Base-by-base conservation (phyloP, 2,113 vertebrate species). In the Psilopogon haemacephalus region DNA sequence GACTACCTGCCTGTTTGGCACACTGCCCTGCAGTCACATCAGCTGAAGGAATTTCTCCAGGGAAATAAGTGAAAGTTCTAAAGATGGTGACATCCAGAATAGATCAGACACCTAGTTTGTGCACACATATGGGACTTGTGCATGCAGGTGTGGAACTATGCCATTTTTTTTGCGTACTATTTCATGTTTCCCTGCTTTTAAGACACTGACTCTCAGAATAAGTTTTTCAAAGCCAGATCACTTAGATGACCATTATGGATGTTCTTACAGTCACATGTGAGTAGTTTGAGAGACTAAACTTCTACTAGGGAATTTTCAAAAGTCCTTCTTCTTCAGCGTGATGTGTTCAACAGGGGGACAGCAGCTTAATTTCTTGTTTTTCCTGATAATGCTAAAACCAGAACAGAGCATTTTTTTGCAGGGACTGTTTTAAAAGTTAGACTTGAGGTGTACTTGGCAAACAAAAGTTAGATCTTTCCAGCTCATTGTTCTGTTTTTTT, bases 341-440 rank as follows among this genome's bases (percentile, higher is more conserved):
- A 20, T 84, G 23, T 50, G 65, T 42, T 87, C 64, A 88, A 6
- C 32, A 59, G 72, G 44, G 37, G 7, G 14, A 76, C 12, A 74
- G 32, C 54, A 59, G 50, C 48, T 86, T 95, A 4, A 24, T 83
- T 91, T 76, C 65, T 65, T 93, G 62, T 88, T 94, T 96, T 84
- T 68, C 28, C 16, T 77, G 28, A 32, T 82, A 72, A 68, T 84
- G 46, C 12, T 46, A 78, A 90, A 96, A 59, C 69, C 26, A 67
- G 75, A 74, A 55, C 16, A 86, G 59, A 88, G 20, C n/a, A n/a
- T 85, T 65, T 52, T 52, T 59, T 89, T 3, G 1, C 56, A 42
- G 63, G 52, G 92, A 38, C 44, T 81, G 1, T 86, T 63, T 46
- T 42, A 92, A 71, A 82, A 27, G 32, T 74, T 91, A 72, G 35